A percentile compares a stretch with the other conserved stretches of the same genome.
Conservation (phyloP, 2,888 invertebrate species). For the Orthosia gracilis region DNA sequence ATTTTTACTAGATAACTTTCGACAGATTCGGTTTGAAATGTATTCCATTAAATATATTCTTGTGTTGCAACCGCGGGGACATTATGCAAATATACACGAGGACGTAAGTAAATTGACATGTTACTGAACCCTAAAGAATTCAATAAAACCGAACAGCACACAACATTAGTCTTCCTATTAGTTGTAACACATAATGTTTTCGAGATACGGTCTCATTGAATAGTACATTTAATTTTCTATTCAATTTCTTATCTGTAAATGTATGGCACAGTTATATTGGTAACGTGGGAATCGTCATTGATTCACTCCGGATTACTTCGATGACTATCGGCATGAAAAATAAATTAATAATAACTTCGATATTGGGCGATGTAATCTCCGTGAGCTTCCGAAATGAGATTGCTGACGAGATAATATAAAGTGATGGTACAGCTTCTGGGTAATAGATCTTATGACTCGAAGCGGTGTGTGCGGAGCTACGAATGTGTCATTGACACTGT, state of each 20-base stretch:
- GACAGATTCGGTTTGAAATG: conserved; percentile 34
- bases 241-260: conserved; percentile 86
- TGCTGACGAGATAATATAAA: conserved; percentile 65
- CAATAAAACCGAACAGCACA: conserved; percentile 44
- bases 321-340: conserved; percentile 85
- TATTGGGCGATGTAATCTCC: conserved; percentile 82
- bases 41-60: conserved; percentile 42
- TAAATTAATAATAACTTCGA: conserved; percentile 87
- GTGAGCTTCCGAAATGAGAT: conserved; percentile 77
- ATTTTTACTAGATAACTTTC: conserved; percentile 27
- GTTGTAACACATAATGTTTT: conserved; percentile 67
- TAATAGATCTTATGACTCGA: conserved; percentile 54
- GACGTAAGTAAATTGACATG: conserved; percentile 47
- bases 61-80: conserved; percentile 45
- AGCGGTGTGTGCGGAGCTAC: conserved; percentile 6
- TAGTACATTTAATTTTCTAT: conserved; percentile 86
- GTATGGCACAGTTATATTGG: conserved; percentile 79
- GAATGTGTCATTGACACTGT: conserved; percentile 54
- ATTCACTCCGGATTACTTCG: conserved; percentile 85
- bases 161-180: conserved; percentile 61
- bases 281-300: conserved; percentile 87
- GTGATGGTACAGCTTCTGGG: conserved; percentile 58
- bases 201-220: conserved; percentile 75
- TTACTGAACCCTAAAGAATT: conserved; percentile 42
- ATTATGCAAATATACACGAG: conserved; percentile 53